phyloP scores from a whole-genome alignment of 2,888 invertebrate genomes.

The Nomada flava region DNA sequence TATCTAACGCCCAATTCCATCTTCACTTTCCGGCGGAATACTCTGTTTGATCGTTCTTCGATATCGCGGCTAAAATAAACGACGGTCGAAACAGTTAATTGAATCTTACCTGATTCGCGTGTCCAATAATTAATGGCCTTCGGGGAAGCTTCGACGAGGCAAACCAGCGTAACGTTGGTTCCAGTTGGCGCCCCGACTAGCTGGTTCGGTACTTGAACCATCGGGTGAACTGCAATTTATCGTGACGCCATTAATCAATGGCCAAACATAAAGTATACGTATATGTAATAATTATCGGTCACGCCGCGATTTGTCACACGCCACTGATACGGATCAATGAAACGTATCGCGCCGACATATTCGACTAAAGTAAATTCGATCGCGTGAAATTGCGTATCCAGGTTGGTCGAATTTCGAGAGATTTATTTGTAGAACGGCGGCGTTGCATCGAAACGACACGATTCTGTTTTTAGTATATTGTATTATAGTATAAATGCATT shows the following conservation, averaged over 20 bases:
- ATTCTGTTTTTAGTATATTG: not conserved
- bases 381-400: not conserved
- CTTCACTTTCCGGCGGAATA: no score
- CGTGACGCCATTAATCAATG: conserved; percentile 67
- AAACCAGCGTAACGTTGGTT: conserved; percentile 93
- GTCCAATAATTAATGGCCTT: conserved; percentile 98
- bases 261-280: conserved; percentile 46
- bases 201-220: conserved; percentile 97
- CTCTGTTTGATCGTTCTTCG: not conserved
- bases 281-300: conserved; percentile 56
- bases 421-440: conserved; percentile 4
- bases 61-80: conserved; percentile 8
- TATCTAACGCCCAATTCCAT: not conserved
- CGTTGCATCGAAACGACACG: not conserved
- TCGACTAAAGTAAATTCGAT: conserved; percentile 43
- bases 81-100: conserved; percentile 40
- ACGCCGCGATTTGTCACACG: conserved; percentile 41
- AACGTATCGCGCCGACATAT: conserved; percentile 38
- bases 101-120: conserved; percentile 90
- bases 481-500: no score
- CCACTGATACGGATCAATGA: conserved; percentile 30
- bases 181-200: conserved; percentile 94
- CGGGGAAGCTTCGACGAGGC: conserved; percentile 95
- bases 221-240: conserved; percentile 91
- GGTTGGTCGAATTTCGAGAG: not conserved